These are phyloP conservation scores for Trachelus tabidus DNA, from an alignment of 2,888 invertebrate species.

Conservation along the genomic window DNA sequence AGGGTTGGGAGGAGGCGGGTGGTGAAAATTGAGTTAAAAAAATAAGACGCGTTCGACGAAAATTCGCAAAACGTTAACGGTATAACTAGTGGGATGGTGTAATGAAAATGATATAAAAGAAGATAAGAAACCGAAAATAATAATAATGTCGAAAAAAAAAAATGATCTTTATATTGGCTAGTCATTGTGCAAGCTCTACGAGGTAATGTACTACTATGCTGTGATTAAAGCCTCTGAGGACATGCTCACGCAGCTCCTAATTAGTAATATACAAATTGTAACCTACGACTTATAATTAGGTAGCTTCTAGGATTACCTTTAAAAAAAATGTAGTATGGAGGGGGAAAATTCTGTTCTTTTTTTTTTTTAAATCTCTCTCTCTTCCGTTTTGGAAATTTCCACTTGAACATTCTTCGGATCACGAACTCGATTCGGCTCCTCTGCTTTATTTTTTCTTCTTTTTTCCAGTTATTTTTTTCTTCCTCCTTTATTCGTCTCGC, in stretches of 20 bases:
- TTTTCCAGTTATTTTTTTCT: not conserved
- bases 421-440: not conserved
- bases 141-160: constrained; percentile 30
- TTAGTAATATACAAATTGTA: constrained; percentile 38
- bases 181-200: constrained; percentile 62
- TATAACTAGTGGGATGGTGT: not conserved
- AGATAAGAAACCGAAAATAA: not conserved
- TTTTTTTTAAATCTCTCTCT: not conserved
- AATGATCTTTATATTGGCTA: constrained; percentile 62
- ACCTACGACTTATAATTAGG: constrained; percentile 11
- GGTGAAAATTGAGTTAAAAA: not conserved
- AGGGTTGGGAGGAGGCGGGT: too few species aligned
- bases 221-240: constrained; percentile 63
- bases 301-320: constrained; percentile 20
- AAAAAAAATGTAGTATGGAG: not conserved
- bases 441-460: constrained; percentile 1
- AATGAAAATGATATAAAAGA: constrained; percentile 8
- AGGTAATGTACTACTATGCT: constrained; percentile 62
- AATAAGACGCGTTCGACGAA: not conserved
- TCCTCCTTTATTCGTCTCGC: not conserved
- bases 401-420: not conserved
- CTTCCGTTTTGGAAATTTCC: constrained; percentile 1
- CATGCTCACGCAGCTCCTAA: constrained; percentile 59
- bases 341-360: not conserved
- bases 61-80: not conserved